Evolutionary conservation across 37 sponge, comb jelly and placozoan genomes (phyloP).

Genomic region (Theonella swinhoei): DNA sequence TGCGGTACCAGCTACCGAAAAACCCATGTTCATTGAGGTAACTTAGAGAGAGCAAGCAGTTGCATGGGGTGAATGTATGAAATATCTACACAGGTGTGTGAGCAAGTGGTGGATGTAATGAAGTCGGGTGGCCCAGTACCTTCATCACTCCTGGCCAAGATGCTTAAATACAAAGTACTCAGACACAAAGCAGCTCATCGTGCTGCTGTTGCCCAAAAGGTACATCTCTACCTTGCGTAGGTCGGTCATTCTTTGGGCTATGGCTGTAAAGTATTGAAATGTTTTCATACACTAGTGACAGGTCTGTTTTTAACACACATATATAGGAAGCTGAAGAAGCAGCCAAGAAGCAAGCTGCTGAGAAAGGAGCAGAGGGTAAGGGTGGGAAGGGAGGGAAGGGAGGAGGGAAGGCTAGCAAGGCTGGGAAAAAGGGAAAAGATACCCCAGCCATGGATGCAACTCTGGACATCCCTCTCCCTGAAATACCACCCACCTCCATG

Average conservation of each 20-base stretch:
- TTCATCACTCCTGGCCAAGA: constrained; percentile 41
- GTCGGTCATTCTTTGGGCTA: too few species aligned
- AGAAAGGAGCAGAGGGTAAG: background rate
- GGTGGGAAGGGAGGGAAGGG: background rate
- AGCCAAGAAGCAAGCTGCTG: background rate
- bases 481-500: constrained; percentile 69
- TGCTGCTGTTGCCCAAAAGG: constrained; percentile 39
- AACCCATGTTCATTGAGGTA: constrained; percentile 32
- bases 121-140: constrained; percentile 36
- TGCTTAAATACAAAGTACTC: constrained; percentile 68
- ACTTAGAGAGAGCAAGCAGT: background rate
- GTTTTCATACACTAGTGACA: too few species aligned
- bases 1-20: background rate
- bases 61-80: background rate
- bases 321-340: background rate
- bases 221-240: background rate
- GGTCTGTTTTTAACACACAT: too few species aligned
- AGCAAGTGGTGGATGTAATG: constrained; percentile 46
- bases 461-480: constrained; percentile 61
- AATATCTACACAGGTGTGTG: constrained; percentile 58
- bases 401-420: background rate
- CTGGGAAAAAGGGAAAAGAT: constrained; percentile 70
- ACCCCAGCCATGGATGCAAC: constrained; percentile 32
- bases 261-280: too few species aligned
- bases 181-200: constrained; percentile 28